A percentile compares a stretch with the other conserved stretches of the same genome.
These are phyloP conservation scores for Paguma larvata DNA, from an alignment of 2,797 vertebrate species.

Conservation along the genomic window DNA sequence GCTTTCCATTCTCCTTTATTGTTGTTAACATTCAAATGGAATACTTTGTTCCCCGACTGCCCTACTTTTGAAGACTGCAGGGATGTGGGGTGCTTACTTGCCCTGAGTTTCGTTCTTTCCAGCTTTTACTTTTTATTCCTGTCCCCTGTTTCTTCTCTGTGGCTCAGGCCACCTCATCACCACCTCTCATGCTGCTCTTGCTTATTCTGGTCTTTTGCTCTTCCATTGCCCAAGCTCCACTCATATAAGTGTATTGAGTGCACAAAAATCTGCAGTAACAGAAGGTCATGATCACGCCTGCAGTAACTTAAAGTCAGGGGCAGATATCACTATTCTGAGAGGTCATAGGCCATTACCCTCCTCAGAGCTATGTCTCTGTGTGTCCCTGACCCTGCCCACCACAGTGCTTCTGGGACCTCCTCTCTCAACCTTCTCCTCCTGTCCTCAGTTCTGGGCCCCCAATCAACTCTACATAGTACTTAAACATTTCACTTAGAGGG, in stretches of 20 bases:
- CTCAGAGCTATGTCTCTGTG: not conserved
- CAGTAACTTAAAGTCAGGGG: not conserved
- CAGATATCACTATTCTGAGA: not conserved
- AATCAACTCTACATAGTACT: not conserved
- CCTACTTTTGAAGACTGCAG: not conserved
- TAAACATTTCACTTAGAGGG: not conserved
- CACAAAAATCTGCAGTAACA: not conserved
- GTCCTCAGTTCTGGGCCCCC: not conserved
- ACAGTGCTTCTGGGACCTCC: not conserved
- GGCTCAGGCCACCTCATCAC: too few species aligned
- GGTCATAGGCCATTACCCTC: not conserved
- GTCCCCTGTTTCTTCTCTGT: not conserved
- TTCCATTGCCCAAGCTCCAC: not conserved
- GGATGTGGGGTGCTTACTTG: not conserved
- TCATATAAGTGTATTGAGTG: not conserved
- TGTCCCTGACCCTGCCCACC: not conserved
- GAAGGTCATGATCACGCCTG: not conserved
- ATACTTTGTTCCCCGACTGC: not conserved
- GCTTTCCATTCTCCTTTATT: not conserved
- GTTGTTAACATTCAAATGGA: not conserved
- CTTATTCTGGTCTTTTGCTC: not conserved
- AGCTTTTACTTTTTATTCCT: not conserved
- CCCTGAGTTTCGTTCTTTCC: not conserved
- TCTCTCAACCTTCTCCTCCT: not conserved
- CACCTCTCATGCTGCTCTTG: not conserved